These are phyloP conservation scores for Phodopus roborovskii DNA, from an alignment of 2,113 vertebrate species.

Conservation along the genomic window DNA sequence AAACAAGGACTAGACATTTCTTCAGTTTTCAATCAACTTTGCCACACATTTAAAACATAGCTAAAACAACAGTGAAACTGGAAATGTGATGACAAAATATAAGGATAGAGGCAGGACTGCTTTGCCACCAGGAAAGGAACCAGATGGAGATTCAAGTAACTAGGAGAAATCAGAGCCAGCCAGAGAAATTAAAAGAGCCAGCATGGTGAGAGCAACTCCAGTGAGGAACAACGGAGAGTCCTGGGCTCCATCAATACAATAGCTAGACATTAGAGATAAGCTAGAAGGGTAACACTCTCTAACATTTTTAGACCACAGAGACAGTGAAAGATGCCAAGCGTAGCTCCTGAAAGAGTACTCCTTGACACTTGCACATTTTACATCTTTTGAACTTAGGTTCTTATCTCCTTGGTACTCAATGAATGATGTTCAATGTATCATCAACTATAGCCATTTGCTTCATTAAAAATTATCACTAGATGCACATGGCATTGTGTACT, in stretches of 20 bases:
- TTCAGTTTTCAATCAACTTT: constrained; percentile 76
- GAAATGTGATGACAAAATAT: constrained; percentile 25
- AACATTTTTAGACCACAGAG: background rate
- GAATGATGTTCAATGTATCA: background rate
- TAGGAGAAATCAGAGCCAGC: constrained; percentile 44
- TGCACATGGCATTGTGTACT: background rate
- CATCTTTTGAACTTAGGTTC: background rate
- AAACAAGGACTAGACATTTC: constrained; percentile 69
- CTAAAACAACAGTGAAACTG: constrained; percentile 58
- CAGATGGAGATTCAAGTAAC: constrained; percentile 65
- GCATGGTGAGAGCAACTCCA: background rate
- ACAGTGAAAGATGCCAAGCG: background rate
- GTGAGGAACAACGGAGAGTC: background rate
- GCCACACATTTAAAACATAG: constrained; percentile 69
- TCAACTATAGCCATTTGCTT: background rate
- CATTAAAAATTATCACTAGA: background rate
- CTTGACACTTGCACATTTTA: background rate
- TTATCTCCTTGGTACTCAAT: background rate
- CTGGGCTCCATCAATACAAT: background rate
- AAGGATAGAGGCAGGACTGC: constrained; percentile 39
- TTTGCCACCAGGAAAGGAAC: constrained; percentile 49
- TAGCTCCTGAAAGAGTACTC: background rate
- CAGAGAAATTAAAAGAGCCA: background rate
- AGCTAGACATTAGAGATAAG: background rate
- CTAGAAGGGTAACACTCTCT: fast-evolving